These are phyloP conservation scores for Brotula barbata DNA, from an alignment of 2,797 vertebrate genomes.

Conservation along the genomic window DNA sequence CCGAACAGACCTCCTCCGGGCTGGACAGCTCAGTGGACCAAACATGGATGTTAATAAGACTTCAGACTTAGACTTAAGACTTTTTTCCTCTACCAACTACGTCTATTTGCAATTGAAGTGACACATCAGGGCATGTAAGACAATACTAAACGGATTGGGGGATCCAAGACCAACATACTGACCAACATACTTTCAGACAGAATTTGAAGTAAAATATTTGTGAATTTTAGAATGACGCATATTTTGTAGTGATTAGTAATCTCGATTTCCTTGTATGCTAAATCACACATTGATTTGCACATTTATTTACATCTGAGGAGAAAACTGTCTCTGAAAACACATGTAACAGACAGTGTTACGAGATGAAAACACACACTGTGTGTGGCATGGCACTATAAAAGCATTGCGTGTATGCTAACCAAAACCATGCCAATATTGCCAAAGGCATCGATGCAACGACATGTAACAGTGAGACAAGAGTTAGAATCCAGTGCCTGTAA, in stretches of 20 bases:
- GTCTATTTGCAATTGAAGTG: no score
- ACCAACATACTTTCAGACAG: not conserved
- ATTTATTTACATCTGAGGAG: no score
- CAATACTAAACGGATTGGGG: not conserved
- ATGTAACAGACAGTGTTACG: not conserved
- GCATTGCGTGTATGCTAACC: constrained; percentile 2
- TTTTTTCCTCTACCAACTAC: no score
- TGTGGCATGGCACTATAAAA: not conserved
- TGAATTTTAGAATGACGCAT: constrained; percentile 13
- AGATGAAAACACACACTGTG: constrained; percentile 9
- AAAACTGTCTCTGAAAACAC: constrained; percentile 1
- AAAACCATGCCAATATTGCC: not conserved
- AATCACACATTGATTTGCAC: no score
- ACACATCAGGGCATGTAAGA: no score
- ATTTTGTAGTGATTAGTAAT: constrained; percentile 17
- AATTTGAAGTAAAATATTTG: not conserved
- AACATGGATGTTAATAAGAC: constrained; percentile 22
- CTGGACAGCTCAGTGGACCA: constrained; percentile 29
- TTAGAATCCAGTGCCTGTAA: constrained; percentile 1
- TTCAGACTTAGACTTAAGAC: not conserved
- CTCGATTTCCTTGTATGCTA: constrained; percentile 19
- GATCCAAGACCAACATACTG: constrained; percentile 1
- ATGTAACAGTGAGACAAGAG: not conserved
- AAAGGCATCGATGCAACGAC: not conserved
- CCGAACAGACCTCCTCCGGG: constrained; percentile 44